A percentile compares a stretch with the other conserved stretches of the same genome.
phyloP scores from a whole-genome alignment of 2,888 invertebrate species.

The Thecophora atra region DNA sequence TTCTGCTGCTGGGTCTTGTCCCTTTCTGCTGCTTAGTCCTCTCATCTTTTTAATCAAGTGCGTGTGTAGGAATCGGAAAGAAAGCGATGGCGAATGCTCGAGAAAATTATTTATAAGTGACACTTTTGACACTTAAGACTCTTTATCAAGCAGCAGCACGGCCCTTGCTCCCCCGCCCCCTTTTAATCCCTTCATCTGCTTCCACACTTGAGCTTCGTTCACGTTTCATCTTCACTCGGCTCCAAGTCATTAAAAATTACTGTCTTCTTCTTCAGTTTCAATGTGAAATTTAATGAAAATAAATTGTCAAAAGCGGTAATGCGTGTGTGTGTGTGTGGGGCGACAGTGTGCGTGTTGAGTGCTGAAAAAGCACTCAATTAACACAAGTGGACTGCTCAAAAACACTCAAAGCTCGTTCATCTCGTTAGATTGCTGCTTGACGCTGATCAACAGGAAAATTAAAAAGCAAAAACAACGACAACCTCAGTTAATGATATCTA shows the following conservation, averaged over 20 bases:
- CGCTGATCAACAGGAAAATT: constrained; percentile 35
- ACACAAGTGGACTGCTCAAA: constrained; percentile 34
- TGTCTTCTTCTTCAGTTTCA: constrained; percentile 10
- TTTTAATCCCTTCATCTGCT: neutral
- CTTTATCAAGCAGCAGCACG: neutral
- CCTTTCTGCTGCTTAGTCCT: too few species aligned
- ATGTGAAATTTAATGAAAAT: constrained; percentile 24
- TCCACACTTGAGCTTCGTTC: neutral
- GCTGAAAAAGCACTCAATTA: constrained; percentile 36
- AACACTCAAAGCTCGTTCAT: constrained; percentile 32
- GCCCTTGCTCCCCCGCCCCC: neutral
- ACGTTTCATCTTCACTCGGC: neutral
- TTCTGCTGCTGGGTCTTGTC: too few species aligned
- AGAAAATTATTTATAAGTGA: constrained; percentile 26
- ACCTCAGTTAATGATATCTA: neutral
- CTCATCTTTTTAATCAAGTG: constrained; percentile 24
- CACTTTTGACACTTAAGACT: constrained; percentile 24
- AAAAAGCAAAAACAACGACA: constrained; percentile 23
- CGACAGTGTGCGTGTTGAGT: constrained; percentile 19
- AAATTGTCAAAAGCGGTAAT: constrained; percentile 12
- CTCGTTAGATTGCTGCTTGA: constrained; percentile 29
- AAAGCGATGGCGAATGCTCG: constrained; percentile 16
- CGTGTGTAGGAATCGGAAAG: neutral
- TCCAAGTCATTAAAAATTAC: constrained; percentile 20
- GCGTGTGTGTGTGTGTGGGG: neutral